phyloP scores from a whole-genome alignment of 2,113 vertebrate species.

The Sturnira hondurensis region DNA sequence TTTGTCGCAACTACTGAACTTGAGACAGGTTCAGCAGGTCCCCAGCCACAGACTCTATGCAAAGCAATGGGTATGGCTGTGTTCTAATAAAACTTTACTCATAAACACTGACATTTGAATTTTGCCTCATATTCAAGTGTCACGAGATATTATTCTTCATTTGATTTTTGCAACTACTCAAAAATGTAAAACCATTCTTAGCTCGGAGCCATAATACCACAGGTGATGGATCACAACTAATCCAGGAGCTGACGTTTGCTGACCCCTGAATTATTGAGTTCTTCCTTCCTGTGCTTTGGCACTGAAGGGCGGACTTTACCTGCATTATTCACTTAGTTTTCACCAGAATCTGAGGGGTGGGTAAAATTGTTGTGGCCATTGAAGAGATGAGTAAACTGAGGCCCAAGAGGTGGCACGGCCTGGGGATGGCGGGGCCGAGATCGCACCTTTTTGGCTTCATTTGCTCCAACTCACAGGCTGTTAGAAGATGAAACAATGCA shows the following conservation, averaged over 20 bases:
- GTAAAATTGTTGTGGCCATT: not conserved
- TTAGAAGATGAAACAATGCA: not conserved
- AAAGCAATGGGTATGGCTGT: not conserved
- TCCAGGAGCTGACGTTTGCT: accelerated
- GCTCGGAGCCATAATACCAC: not conserved
- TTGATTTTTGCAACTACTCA: not conserved
- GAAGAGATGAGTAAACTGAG: not conserved
- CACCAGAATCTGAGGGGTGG: not conserved
- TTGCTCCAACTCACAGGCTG: not conserved
- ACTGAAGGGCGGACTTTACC: not conserved
- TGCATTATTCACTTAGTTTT: not conserved
- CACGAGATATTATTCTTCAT: not conserved
- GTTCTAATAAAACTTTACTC: not conserved
- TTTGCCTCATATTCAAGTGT: not conserved
- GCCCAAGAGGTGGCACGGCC: not conserved
- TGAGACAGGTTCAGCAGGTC: accelerated
- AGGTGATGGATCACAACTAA: not conserved
- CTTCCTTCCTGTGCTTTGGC: not conserved
- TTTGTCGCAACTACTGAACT: not conserved
- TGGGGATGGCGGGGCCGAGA: not conserved
- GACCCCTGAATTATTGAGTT: not conserved
- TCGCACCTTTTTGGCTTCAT: not conserved
- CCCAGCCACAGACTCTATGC: accelerated
- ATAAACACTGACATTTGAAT: not conserved
- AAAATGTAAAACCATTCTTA: not conserved